phyloP scores from a whole-genome alignment of 2,797 vertebrate species.

The Melanotaenia boesemani region DNA sequence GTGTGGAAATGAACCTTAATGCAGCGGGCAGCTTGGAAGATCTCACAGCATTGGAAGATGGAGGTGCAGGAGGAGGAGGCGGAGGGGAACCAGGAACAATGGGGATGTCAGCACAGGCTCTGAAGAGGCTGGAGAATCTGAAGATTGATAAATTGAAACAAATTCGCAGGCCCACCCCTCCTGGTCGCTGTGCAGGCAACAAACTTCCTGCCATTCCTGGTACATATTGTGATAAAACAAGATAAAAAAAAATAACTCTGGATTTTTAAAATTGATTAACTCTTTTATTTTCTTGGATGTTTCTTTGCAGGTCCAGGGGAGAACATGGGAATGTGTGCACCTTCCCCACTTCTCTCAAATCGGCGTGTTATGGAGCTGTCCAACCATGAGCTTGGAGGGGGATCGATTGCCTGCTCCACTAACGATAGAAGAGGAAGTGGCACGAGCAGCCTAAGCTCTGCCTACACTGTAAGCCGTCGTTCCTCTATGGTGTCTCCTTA shows the following conservation, averaged over 20 bases:
- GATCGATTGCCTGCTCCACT: constrained; percentile 59
- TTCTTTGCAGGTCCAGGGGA: constrained; percentile 79
- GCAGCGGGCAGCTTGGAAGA: constrained; percentile 94
- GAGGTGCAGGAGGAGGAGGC: constrained; percentile 81
- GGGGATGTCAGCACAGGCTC: constrained; percentile 89
- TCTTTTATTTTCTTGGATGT: constrained; percentile 1
- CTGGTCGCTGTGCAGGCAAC: constrained; percentile 80
- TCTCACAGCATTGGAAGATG: constrained; percentile 91
- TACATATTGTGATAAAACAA: constrained; percentile 54
- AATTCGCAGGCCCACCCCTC: constrained; percentile 85
- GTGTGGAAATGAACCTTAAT: constrained; percentile 97
- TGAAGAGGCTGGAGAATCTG: constrained; percentile 94
- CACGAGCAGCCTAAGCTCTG: constrained; percentile 94
- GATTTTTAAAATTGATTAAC: neutral
- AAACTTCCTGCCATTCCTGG: constrained; percentile 91
- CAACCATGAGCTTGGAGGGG: constrained; percentile 76
- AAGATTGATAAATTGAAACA: constrained; percentile 96
- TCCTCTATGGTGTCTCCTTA: constrained; percentile 93
- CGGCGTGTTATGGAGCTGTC: constrained; percentile 87
- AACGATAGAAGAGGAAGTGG: constrained; percentile 91
- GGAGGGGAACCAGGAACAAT: constrained; percentile 83
- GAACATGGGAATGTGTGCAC: constrained; percentile 79
- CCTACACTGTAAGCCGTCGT: constrained; percentile 94
- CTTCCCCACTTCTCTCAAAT: constrained; percentile 82
- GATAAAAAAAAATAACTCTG: neutral